phyloP scores from a whole-genome alignment of 2,888 invertebrate species.

The Drosophila yooni region DNA sequence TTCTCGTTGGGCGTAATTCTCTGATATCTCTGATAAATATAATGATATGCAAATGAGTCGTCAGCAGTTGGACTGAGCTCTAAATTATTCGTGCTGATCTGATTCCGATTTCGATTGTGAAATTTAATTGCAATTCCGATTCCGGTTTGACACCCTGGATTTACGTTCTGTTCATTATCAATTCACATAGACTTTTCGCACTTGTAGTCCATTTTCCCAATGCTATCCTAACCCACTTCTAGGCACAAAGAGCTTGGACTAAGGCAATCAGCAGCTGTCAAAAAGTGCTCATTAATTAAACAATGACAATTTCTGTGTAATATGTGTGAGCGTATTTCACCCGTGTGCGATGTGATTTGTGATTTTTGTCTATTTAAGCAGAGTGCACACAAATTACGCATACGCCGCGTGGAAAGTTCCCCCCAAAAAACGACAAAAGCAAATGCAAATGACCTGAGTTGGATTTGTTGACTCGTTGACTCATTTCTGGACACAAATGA shows the following conservation, averaged over 20 bases:
- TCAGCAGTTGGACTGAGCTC: background rate
- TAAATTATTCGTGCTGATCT: background rate
- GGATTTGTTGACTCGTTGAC: conserved; percentile 35
- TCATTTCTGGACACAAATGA: conserved; percentile 56
- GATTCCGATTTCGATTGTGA: background rate
- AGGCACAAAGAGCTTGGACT: background rate
- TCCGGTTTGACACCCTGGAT: background rate
- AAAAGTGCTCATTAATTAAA: conserved; percentile 57
- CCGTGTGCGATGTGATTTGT: conserved; percentile 25
- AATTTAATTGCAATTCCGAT: background rate
- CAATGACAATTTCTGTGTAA: conserved; percentile 59
- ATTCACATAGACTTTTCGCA: background rate
- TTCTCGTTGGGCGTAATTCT: background rate
- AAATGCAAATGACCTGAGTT: conserved; percentile 60
- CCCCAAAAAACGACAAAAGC: conserved; percentile 4
- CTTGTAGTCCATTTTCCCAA: background rate
- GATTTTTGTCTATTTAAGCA: conserved; percentile 31
- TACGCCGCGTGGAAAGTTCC: conserved; percentile 62
- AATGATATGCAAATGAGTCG: background rate
- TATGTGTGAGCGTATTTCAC: conserved; percentile 26
- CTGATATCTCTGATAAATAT: background rate
- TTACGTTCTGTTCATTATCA: rapidly evolving
- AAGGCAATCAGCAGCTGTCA: conserved; percentile 47
- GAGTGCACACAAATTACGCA: conserved; percentile 43
- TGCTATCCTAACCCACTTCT: background rate